Evolutionary conservation across 2,888 invertebrate genomes (phyloP).

Genomic region (Cryptophagus acutangulus): DNA sequence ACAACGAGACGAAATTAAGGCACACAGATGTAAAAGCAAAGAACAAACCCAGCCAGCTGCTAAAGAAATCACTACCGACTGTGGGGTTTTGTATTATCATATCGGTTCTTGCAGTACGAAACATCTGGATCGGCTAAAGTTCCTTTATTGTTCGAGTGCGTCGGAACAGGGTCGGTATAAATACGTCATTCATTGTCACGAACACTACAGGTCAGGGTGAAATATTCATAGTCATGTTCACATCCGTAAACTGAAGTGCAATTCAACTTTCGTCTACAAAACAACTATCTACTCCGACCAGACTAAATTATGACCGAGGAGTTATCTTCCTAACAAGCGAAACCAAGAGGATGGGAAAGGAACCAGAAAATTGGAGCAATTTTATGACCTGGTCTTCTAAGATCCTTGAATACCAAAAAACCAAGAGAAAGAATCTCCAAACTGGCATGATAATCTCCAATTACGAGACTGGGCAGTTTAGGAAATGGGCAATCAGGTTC

Average conservation of each 20-base stretch:
- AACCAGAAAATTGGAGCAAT: no score
- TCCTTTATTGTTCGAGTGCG: constrained; percentile 25
- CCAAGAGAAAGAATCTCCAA: no score
- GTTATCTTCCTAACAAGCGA: no score
- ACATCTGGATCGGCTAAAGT: constrained; percentile 27
- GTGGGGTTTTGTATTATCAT: constrained; percentile 12
- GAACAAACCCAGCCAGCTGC: constrained; percentile 5
- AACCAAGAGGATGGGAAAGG: no score
- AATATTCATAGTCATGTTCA: constrained; percentile 16
- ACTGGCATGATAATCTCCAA: no score
- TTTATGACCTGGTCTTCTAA: no score
- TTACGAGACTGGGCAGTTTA: no score
- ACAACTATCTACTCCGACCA: no score
- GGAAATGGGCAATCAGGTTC: no score
- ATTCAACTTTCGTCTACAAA: no score
- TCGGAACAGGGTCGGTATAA: constrained; percentile 17
- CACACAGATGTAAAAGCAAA: not conserved
- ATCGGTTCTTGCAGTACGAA: constrained; percentile 20
- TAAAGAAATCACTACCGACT: constrained; percentile 31
- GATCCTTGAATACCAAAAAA: no score
- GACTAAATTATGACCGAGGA: no score
- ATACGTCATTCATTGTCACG: constrained; percentile 10
- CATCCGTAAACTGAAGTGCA: not conserved
- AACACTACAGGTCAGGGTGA: constrained; percentile 13
- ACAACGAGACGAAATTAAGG: not conserved